Percentiles rank a stretch among this genome's conserved stretches.
Conservation (phyloP, 2,888 invertebrate species). For the Drosophila anomelani region DNA sequence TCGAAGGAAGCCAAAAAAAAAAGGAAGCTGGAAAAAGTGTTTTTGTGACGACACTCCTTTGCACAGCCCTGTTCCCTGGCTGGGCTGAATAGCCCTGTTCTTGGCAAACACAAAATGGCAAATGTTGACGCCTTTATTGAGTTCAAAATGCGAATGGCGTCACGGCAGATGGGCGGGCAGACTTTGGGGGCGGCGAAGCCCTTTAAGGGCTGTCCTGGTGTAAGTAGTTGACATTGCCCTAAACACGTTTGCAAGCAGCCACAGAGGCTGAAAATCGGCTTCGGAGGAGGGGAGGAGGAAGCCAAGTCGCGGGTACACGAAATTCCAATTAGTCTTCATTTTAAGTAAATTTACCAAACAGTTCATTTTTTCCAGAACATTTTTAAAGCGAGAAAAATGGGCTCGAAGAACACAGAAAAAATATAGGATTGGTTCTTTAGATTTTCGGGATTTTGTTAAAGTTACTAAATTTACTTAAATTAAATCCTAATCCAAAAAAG, state of each 20-base stretch:
- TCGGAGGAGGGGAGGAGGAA: background rate
- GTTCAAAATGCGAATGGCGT: conserved; percentile 53
- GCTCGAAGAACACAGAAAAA: background rate
- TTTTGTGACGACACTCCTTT: conserved; percentile 32
- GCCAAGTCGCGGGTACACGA: conserved; percentile 29
- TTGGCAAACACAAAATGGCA: conserved; percentile 48
- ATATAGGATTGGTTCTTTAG: background rate
- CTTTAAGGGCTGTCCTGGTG: conserved; percentile 38
- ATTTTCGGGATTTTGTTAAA: too few species aligned
- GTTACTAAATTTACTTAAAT: too few species aligned
- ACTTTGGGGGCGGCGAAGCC: conserved; percentile 3
- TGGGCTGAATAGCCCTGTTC: conserved; percentile 18
- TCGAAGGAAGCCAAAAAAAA: conserved; percentile 35
- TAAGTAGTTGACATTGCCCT: conserved; percentile 55
- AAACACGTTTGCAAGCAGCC: conserved; percentile 47
- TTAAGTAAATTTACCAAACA: conserved; percentile 40
- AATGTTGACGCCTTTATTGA: conserved; percentile 59
- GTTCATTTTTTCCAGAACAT: conserved; percentile 9
- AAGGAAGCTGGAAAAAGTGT: conserved; percentile 19
- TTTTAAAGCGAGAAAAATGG: conserved; percentile 7
- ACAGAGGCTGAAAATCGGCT: background rate
- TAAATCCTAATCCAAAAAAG: too few species aligned
- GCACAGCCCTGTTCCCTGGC: conserved; percentile 1
- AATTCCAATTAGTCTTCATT: conserved; percentile 54
- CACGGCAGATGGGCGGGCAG: conserved; percentile 24